Base-by-base conservation (phyloP, 2,113 vertebrate genomes). In the Ivindomyrus marchei region DNA sequence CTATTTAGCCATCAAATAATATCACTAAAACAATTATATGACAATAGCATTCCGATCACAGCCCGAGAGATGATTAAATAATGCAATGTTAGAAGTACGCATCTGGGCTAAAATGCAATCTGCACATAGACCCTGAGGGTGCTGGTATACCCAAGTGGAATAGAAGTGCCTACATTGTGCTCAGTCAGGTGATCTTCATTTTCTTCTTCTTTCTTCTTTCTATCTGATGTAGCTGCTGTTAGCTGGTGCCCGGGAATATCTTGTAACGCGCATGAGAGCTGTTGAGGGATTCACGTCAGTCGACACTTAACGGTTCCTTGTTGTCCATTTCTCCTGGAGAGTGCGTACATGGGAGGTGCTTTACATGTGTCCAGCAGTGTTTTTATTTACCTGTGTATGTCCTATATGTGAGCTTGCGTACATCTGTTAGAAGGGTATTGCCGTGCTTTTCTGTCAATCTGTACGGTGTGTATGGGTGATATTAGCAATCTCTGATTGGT, bases 241-340 rank as follows among this genome's bases (percentile, higher is more conserved):
- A 94, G 88, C 92, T 91, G 94, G 94, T 91, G 92, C 62, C 92
- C 92, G 5, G 91, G 66, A 83, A 84, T 88, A 62, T 27, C 49
- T 15, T 50, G 13, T 85, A 15, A 24, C 90, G 90, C 91, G 91
- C 90, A 87, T 88, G 89, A 91, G 92, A 91, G 93, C 92, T 94
- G 92, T 92, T 93, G 92, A 93, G 93, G 94, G 94, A 94, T 94
- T 92, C 94, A 92, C 93, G 92, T 94, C 93, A 92, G 91, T 94
- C 93, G 91, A 90, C 90, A 83, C 91, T 93, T 93, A 92, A 90
- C 90, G 56, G 92, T 93, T 93, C 92, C 90, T 91, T 91, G 17
- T 87, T 85, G 70, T 88, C 83, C 83, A 31, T 84, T 90, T 91
- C 89, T 90, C 92, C 89, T 91, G 90, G 53, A 58, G 36, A 62